Conservation (phyloP, 2,797 vertebrate genomes). For the Anomalospiza imberbis region DNA sequence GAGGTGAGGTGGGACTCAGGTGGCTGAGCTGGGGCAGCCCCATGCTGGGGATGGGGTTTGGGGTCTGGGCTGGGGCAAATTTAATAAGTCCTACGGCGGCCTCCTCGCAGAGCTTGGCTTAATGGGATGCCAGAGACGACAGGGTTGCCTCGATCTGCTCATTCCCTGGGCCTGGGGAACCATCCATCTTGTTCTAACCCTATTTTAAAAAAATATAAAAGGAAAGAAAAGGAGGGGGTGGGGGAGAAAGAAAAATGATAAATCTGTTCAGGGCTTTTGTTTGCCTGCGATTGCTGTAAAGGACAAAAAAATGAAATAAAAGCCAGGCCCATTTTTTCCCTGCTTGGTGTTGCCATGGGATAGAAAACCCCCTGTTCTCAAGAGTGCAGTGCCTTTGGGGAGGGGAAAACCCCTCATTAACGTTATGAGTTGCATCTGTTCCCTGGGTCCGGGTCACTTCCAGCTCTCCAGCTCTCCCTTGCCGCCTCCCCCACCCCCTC, state of each 20-base stretch:
- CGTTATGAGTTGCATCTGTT: conserved; percentile 59
- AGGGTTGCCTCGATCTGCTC: conserved; percentile 43
- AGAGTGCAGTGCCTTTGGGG: conserved; percentile 24
- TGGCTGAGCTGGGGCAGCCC: neutral
- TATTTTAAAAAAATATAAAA: conserved; percentile 68
- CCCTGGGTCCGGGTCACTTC: conserved; percentile 1
- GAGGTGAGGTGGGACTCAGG: neutral
- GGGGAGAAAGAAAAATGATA: conserved; percentile 63
- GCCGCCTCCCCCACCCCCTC: neutral
- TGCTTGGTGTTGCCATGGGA: conserved; percentile 46
- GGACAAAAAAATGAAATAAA: conserved; percentile 56
- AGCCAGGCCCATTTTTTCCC: conserved; percentile 43
- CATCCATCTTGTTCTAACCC: conserved; percentile 69
- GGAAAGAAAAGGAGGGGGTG: conserved; percentile 66
- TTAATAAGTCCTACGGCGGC: neutral
- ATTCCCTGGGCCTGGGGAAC: conserved; percentile 21
- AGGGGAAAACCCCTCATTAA: neutral
- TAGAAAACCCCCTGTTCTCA: conserved; percentile 21
- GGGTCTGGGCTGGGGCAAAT: neutral
- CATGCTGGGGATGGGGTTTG: fast-evolving
- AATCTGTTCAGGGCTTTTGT: conserved; percentile 61
- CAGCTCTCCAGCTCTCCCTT: neutral
- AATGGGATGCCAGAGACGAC: conserved; percentile 48
- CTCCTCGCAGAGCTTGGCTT: conserved; percentile 33
- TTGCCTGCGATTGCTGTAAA: conserved; percentile 33